Percentiles rank a stretch among this genome's conserved stretches.
phyloP scores from a whole-genome alignment of 2,797 vertebrate species.

The Eulemur albifrons region DNA sequence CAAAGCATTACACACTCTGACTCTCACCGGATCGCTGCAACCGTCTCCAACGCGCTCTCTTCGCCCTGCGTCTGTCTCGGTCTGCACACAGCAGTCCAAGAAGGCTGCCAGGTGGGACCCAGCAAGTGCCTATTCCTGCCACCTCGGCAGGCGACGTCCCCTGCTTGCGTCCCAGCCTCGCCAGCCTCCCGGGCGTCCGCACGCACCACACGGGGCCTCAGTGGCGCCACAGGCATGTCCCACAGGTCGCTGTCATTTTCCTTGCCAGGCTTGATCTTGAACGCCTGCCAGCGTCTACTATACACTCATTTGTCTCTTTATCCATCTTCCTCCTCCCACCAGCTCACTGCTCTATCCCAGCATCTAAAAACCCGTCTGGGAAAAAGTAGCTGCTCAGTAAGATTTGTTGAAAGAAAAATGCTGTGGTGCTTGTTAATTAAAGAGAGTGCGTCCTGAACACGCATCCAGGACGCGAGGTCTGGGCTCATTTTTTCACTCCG shows the following conservation, averaged over 20 bases:
- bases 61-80: too few relatives aligned
- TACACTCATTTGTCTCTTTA: not conserved
- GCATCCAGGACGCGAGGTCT: not conserved
- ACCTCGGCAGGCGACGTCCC: not conserved
- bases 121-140: too few relatives aligned
- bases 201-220: too few relatives aligned
- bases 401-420: not conserved
- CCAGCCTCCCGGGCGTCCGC: too few relatives aligned
- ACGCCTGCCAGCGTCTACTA: not conserved
- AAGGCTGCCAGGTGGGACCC: not conserved
- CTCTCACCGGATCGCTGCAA: accelerated
- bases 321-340: not conserved
- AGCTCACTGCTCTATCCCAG: not conserved
- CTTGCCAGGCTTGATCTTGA: not conserved
- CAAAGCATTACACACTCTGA: not conserved
- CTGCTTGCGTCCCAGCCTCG: too few relatives aligned
- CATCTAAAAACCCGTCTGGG: not conserved
- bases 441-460: not conserved
- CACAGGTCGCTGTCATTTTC: not conserved
- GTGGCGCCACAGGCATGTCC: not conserved
- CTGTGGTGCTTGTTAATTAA: not conserved
- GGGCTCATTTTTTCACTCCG: not conserved
- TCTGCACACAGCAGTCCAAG: not conserved
- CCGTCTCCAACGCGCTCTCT: not conserved
- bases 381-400: not conserved